Percentiles rank a stretch among this genome's conserved stretches.
These are phyloP conservation scores for Zaprionus vittiger DNA, from an alignment of 1,140 invertebrate genomes.

Conservation along the genomic window DNA sequence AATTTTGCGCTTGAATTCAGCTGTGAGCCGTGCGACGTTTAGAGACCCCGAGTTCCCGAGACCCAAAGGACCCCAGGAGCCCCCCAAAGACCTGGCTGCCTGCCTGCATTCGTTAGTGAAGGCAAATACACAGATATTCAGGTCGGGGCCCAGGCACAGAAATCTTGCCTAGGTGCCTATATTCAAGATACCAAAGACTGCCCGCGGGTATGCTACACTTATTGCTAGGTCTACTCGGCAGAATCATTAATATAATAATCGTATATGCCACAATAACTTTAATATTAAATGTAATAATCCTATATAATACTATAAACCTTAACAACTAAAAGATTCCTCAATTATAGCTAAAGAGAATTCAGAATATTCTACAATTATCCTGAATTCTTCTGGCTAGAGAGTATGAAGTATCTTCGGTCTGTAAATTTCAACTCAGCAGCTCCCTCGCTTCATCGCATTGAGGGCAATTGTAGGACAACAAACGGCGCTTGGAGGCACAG, in stretches of 20 bases:
- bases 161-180: constrained; percentile 40
- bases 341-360: no score
- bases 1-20: constrained; percentile 82
- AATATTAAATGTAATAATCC: not conserved
- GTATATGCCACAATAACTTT: no score
- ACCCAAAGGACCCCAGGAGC: constrained; percentile 40
- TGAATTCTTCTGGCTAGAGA: not conserved
- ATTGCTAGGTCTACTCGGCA: not conserved
- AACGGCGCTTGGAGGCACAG: constrained; percentile 24
- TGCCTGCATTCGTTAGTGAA: constrained; percentile 78
- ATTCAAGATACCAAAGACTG: constrained; percentile 42
- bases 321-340: no score
- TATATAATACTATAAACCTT: not conserved
- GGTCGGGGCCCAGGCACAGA: constrained; percentile 11
- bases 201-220: constrained; percentile 19
- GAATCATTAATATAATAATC: not conserved
- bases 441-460: constrained; percentile 50
- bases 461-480: constrained; percentile 78
- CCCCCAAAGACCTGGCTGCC: constrained; percentile 42
- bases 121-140: constrained; percentile 63
- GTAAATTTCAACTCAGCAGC: not conserved
- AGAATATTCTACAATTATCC: not conserved
- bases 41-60: constrained; percentile 54
- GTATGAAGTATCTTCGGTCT: constrained; percentile 25
- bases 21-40: constrained; percentile 72